Evolutionary conservation across 2,888 invertebrate species (phyloP), one percentile per base, ranked within the genome.

Genomic region (Scaptomyza cyrtandrae): DNA sequence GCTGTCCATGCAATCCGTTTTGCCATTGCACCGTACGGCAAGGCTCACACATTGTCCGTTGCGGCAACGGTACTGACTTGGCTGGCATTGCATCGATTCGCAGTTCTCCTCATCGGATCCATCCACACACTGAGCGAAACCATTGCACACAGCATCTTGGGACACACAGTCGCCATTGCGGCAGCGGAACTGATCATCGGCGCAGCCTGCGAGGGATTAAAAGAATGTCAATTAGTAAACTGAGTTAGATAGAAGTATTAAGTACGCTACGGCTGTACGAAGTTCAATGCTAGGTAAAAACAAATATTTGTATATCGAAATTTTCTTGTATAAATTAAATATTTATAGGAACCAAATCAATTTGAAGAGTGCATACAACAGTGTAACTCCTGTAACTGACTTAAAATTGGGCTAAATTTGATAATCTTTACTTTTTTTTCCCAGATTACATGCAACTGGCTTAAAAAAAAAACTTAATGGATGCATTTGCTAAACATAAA

Each of bases 91-190:
- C n/a, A 39, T 6, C 6, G 76, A 43, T 16, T 88, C 64, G 65
- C 96, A 96, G 74, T 93, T 92, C 19, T 81, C 80, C 90, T 97
- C 97, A 88, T 97, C 97, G 24, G 94, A 94, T 6, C 93, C 93
- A 84, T 95, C 95, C 6, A 92, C 89, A 85, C 97, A 97, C 78
- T 97, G 94, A 0, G 55, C 43, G 1, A 82, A 79, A 2, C 94
- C 94, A 88, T 97, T 94, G 90, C 97, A 97, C 66, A 92, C 90
- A 63, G 93, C 93, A 24, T 93, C 92, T 1, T 90, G 91, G 61
- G 94, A 93, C 65, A 97, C 94, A 81, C 96, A 97, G 63, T 94
- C 93, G 1, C 96, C 95, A 65, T 94, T 94, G 33, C 88, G 89
- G 90, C 97, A 97, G 70, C 94, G 94, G 93, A 95, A 97, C 88